Percentiles rank a stretch among this genome's conserved stretches.
Conservation (phyloP, 2,113 vertebrate genomes). For the Oryzias celebensis region DNA sequence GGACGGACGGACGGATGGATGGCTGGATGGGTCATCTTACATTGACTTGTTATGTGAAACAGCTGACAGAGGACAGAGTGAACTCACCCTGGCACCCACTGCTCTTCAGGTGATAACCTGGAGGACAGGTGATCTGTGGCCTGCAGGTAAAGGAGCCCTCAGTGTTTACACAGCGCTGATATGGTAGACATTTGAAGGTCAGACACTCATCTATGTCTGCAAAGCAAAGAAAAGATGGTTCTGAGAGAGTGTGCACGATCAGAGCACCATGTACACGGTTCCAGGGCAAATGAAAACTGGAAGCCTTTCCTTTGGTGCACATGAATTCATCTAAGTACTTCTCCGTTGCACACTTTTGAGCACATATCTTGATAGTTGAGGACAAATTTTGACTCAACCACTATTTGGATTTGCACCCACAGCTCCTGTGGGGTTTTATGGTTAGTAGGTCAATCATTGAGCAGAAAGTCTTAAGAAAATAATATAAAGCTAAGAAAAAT, state of each 20-base stretch:
- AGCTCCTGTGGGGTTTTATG: no score
- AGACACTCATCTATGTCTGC: constrained; percentile 91
- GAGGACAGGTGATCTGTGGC: constrained; percentile 81
- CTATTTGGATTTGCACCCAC: no score
- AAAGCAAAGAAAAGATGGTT: constrained; percentile 20
- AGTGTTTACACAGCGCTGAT: constrained; percentile 86
- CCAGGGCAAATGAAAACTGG: no score
- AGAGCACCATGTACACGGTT: neutral
- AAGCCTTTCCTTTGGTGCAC: no score
- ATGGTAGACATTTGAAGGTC: constrained; percentile 82
- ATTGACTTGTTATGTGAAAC: neutral
- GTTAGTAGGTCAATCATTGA: no score
- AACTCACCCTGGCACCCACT: constrained; percentile 84
- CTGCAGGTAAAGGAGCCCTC: constrained; percentile 86
- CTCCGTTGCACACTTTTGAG: no score
- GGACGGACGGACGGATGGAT: no score
- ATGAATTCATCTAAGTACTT: no score
- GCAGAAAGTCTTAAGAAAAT: no score
- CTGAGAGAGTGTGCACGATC: neutral
- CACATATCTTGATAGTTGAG: no score
- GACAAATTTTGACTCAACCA: no score
- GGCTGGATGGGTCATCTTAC: neutral
- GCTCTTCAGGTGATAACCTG: constrained; percentile 78
- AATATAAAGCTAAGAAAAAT: no score
- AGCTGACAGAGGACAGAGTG: constrained; percentile 17